Evolutionary conservation across 2,888 invertebrate genomes (phyloP).

Genomic region (Caenorhabditis becei): DNA sequence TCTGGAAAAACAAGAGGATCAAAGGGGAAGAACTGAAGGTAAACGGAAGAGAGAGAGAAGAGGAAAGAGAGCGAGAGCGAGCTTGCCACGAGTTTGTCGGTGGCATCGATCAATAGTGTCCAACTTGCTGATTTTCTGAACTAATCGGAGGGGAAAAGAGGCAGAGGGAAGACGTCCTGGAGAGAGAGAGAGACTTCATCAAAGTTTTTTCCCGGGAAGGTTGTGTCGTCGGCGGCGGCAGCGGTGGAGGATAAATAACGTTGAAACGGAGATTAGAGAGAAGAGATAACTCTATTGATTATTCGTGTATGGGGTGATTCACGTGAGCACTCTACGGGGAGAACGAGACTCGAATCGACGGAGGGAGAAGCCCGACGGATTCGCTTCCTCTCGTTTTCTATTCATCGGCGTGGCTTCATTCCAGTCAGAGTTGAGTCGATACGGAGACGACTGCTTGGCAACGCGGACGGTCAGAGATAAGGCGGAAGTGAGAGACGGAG

Average conservation of each 20-base stretch:
- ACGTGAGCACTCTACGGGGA: not conserved
- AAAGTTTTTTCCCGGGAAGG: not conserved
- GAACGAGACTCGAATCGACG: not conserved
- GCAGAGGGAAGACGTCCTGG: not conserved
- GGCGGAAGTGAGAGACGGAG: not conserved
- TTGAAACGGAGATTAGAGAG: not conserved
- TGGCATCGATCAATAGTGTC: not conserved
- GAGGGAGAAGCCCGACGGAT: not conserved
- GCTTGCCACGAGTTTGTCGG: no score
- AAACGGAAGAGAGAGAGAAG: not conserved
- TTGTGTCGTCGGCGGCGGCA: not conserved
- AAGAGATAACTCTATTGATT: constrained; percentile 1
- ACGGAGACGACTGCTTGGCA: not conserved
- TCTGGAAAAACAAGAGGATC: constrained; percentile 11
- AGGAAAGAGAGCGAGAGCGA: not conserved
- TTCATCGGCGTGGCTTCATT: not conserved
- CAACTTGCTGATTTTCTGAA: no score
- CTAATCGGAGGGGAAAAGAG: no score
- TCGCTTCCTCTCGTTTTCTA: not conserved
- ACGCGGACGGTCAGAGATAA: not conserved
- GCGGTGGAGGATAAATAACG: not conserved
- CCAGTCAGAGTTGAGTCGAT: constrained; percentile 1
- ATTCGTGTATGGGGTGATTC: not conserved
- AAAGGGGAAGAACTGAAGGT: not conserved
- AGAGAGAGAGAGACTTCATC: not conserved